phyloP scores from a whole-genome alignment of 2,888 invertebrate species.

The Morpho helenor region DNA sequence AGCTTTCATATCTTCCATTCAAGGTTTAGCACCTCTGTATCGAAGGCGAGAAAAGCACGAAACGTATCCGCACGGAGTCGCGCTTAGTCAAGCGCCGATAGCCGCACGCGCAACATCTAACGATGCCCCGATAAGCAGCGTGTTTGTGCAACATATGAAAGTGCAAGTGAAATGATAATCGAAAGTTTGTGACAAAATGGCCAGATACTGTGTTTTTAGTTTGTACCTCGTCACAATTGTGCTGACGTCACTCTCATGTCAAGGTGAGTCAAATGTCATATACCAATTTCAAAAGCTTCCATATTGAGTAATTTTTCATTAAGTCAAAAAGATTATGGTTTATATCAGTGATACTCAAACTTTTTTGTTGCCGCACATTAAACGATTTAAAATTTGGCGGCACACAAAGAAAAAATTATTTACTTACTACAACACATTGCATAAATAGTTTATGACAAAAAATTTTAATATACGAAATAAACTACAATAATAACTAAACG shows the following conservation, averaged over 20 bases:
- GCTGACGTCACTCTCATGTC: constrained; percentile 57
- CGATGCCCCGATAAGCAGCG: constrained; percentile 35
- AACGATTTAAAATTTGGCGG: too few species aligned
- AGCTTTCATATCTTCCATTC: constrained; percentile 1
- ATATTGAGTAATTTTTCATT: constrained; percentile 14
- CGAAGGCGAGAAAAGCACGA: constrained; percentile 44
- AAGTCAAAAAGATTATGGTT: background rate
- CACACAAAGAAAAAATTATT: too few species aligned
- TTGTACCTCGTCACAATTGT: constrained; percentile 32
- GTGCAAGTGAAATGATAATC: constrained; percentile 59
- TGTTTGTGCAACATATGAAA: constrained; percentile 46
- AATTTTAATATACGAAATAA: too few species aligned
- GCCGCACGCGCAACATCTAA: constrained; percentile 43
- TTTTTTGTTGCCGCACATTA: too few species aligned
- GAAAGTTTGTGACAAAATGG: constrained; percentile 25
- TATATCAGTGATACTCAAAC: background rate
- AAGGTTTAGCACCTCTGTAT: constrained; percentile 31
- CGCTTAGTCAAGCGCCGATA: constrained; percentile 51
- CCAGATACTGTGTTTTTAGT: constrained; percentile 38
- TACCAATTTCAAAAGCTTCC: constrained; percentile 24
- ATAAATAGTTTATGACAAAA: too few species aligned
- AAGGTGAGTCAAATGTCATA: constrained; percentile 52
- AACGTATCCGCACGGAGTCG: constrained; percentile 36
- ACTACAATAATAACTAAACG: too few species aligned
- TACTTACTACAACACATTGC: too few species aligned